phyloP scores from a whole-genome alignment of 37 sponge, comb jelly and placozoan genomes.

The Aphrocallistes beatrix region DNA sequence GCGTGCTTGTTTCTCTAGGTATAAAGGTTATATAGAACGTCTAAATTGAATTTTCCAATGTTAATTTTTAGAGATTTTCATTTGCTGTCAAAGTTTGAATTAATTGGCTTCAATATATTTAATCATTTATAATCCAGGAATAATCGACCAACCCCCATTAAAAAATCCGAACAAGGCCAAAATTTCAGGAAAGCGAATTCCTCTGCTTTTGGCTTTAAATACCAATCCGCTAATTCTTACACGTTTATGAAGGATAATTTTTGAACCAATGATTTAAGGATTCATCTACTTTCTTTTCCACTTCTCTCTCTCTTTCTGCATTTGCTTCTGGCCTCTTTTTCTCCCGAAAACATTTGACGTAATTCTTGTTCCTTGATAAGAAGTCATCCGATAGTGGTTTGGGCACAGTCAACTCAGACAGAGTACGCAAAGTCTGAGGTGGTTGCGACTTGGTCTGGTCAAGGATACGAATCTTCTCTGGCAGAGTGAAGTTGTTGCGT shows the following conservation, averaged over 20 bases:
- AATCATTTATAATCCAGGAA: no score
- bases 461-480: not conserved
- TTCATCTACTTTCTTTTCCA: not conserved
- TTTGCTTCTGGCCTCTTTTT: not conserved
- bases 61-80: no score
- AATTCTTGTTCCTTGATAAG: not conserved
- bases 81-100: no score
- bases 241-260: not conserved
- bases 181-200: no score
- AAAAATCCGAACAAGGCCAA: no score
- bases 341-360: not conserved
- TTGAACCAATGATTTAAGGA: slow-evolving; percentile 17
- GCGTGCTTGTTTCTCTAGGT: no score
- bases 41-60: no score
- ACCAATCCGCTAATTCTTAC: slow-evolving; percentile 20
- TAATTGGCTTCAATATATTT: no score
- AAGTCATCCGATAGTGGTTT: not conserved
- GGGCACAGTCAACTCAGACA: not conserved
- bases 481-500: not conserved
- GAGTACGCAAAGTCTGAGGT: slow-evolving; percentile 1
- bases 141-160: no score
- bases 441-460: not conserved
- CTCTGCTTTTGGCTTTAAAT: not conserved
- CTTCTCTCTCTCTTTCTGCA: not conserved
- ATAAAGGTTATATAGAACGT: no score